A percentile compares a stretch with the other conserved stretches of the same genome.
phyloP scores from a whole-genome alignment of 2,888 invertebrate species.

The Anthophora plumipes region DNA sequence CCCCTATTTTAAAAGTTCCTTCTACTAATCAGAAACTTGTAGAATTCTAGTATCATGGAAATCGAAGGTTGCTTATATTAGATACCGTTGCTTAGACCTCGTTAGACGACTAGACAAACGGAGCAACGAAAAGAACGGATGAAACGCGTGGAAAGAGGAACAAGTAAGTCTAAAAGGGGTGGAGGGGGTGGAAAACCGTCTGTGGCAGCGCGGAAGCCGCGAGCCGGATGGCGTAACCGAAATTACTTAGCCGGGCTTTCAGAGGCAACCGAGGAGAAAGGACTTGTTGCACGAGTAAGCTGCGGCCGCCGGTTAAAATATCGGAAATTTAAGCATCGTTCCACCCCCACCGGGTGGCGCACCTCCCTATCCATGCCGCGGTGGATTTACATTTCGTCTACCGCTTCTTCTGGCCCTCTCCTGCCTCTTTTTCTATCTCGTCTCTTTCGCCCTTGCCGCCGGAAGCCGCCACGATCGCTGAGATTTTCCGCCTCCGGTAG shows the following conservation, averaged over 20 bases:
- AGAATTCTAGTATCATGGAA: no score
- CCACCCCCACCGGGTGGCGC: constrained; percentile 42
- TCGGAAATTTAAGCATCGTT: constrained; percentile 80
- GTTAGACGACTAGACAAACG: no score
- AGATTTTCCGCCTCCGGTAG: constrained; percentile 58
- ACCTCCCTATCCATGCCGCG: constrained; percentile 31
- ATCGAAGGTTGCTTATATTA: no score
- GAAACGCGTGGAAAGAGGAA: constrained; percentile 64
- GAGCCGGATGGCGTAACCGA: constrained; percentile 79
- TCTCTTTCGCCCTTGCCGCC: constrained; percentile 33
- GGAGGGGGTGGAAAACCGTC: constrained; percentile 58
- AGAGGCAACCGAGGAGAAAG: constrained; percentile 83
- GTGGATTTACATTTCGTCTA: constrained; percentile 71
- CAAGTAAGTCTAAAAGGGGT: constrained; percentile 38
- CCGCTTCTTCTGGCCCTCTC: constrained; percentile 50
- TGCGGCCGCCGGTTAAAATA: constrained; percentile 83
- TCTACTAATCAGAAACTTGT: no score
- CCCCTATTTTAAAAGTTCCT: no score
- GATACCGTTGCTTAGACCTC: no score
- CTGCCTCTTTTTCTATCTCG: constrained; percentile 39
- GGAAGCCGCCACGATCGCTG: constrained; percentile 60
- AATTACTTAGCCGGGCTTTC: constrained; percentile 83
- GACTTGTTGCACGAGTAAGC: constrained; percentile 83
- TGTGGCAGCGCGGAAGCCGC: constrained; percentile 71
- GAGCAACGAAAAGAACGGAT: constrained; percentile 39